phyloP scores from a whole-genome alignment of 2,113 vertebrate species.

The Oryzias celebensis region DNA sequence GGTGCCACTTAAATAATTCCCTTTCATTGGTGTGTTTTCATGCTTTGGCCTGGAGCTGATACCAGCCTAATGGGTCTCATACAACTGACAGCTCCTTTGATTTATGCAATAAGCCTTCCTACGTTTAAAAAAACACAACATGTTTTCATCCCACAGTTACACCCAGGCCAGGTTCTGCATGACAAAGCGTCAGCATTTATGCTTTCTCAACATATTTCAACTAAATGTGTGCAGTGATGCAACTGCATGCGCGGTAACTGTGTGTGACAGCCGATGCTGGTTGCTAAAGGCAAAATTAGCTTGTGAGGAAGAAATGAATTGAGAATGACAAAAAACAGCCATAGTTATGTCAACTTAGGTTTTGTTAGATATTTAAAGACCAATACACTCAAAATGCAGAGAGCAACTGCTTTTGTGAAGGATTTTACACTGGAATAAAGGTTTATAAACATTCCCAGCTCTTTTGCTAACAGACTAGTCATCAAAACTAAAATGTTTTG shows the following conservation, averaged over 20 bases:
- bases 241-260: not conserved
- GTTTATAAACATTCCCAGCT: constrained; percentile 1
- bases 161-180: constrained; percentile 14
- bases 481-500: constrained; percentile 2
- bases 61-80: constrained; percentile 23
- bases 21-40: constrained; percentile 61
- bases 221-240: not conserved
- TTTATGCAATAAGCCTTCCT: constrained; percentile 12
- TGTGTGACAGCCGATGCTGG: constrained; percentile 17
- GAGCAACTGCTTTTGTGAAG: not conserved
- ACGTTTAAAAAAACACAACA: constrained; percentile 7
- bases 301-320: constrained; percentile 5
- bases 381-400: not conserved
- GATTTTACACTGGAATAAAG: not conserved
- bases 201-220: not conserved
- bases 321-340: constrained; percentile 31
- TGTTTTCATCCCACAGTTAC: not conserved
- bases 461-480: not conserved
- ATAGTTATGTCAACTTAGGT: constrained; percentile 32
- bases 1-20: constrained; percentile 69
- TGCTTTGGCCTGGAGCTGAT: constrained; percentile 26
- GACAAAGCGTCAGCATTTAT: constrained; percentile 35
- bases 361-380: constrained; percentile 25
- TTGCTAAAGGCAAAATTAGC: constrained; percentile 28
- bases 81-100: constrained; percentile 30